A percentile compares a stretch with the other conserved stretches of the same genome.
phyloP scores from a whole-genome alignment of 2,113 vertebrate genomes.

The Argyrosomus japonicus region DNA sequence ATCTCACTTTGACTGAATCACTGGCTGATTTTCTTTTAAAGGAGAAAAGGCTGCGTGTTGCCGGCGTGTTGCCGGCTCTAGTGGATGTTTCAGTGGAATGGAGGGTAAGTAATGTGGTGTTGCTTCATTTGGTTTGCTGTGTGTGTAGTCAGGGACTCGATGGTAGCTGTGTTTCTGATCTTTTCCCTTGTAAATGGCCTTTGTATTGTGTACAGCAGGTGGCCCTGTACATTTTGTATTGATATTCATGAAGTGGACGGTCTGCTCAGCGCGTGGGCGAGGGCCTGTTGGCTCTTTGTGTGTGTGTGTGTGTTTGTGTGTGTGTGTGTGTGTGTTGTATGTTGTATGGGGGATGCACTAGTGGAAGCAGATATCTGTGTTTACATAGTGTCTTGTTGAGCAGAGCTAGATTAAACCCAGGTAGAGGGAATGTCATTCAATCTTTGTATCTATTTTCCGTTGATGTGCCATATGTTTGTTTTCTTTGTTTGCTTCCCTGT shows the following conservation, averaged over 20 bases:
- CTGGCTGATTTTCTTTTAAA: not conserved
- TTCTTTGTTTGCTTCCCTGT: slow-evolving; percentile 30
- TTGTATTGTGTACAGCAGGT: slow-evolving; percentile 68
- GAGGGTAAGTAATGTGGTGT: slow-evolving; percentile 55
- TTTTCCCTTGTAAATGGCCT: slow-evolving; percentile 48
- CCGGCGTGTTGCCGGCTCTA: not conserved
- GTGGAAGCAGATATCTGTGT: slow-evolving; percentile 60
- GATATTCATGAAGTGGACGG: slow-evolving; percentile 69
- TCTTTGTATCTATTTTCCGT: slow-evolving; percentile 31
- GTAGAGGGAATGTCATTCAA: not conserved
- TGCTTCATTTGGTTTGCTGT: slow-evolving; percentile 14
- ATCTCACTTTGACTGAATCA: not conserved
- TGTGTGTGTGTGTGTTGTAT: slow-evolving; percentile 27
- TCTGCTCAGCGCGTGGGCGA: slow-evolving; percentile 58
- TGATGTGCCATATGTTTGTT: slow-evolving; percentile 25
- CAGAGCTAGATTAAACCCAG: slow-evolving; percentile 13
- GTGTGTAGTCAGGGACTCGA: slow-evolving; percentile 22
- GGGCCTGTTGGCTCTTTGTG: slow-evolving; percentile 38
- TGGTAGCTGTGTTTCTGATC: slow-evolving; percentile 28
- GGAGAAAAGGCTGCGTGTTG: not conserved
- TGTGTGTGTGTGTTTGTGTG: slow-evolving; percentile 41
- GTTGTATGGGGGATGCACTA: slow-evolving; percentile 16
- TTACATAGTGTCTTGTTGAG: slow-evolving; percentile 54
- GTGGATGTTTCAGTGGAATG: slow-evolving; percentile 44
- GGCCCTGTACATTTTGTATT: slow-evolving; percentile 66